Conservation (phyloP, 2,797 vertebrate genomes). For the Orientallactaga sibirica region DNA sequence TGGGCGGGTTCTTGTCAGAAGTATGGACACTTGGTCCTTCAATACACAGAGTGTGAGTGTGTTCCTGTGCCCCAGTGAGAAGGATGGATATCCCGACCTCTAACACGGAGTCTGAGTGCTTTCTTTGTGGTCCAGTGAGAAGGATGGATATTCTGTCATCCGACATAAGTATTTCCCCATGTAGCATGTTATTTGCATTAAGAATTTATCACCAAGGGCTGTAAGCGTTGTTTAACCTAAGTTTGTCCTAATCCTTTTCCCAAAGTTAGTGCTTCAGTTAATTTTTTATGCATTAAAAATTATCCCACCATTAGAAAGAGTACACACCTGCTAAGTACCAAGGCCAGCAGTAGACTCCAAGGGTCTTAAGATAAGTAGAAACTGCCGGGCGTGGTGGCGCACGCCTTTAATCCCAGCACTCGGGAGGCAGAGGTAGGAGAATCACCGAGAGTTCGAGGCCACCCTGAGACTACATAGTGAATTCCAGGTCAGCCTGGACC, state of each 20-base stretch:
- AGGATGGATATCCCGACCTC: too few species aligned
- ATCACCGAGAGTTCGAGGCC: too few species aligned
- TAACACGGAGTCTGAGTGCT: too few species aligned
- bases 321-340: background rate
- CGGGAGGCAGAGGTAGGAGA: too few species aligned
- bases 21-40: too few species aligned
- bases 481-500: too few species aligned
- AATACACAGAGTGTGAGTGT: too few species aligned
- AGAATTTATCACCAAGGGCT: conserved; percentile 55
- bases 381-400: too few species aligned
- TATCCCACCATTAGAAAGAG: conserved; percentile 21
- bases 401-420: too few species aligned
- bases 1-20: background rate
- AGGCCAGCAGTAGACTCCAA: background rate
- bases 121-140: background rate
- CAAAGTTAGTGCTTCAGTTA: conserved; percentile 49
- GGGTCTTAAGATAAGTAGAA: conserved; percentile 23
- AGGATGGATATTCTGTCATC: background rate
- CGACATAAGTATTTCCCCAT: conserved; percentile 2
- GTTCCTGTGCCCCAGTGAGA: too few species aligned
- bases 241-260: conserved; percentile 56
- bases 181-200: conserved; percentile 42
- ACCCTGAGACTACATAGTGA: too few species aligned
- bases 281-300: conserved; percentile 59
- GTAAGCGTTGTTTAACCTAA: conserved; percentile 51